A percentile compares a stretch with the other conserved stretches of the same genome.
These are phyloP conservation scores for Masticophis lateralis DNA, from an alignment of 2,797 vertebrate species.

Conservation along the genomic window DNA sequence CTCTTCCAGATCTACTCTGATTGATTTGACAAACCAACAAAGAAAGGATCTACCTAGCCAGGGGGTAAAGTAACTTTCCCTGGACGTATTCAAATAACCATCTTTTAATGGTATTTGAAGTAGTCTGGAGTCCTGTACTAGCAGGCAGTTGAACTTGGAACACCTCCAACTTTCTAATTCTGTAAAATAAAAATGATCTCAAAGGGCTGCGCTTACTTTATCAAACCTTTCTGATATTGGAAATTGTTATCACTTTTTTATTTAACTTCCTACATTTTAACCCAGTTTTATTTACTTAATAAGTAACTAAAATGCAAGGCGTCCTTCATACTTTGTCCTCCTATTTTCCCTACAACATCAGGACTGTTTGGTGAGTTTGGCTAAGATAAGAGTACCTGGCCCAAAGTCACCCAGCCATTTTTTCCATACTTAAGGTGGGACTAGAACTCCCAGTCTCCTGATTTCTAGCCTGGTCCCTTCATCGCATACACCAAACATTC, in stretches of 20 bases:
- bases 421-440: background rate
- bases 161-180: background rate
- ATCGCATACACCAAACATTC: background rate
- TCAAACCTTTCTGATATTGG: too few species aligned
- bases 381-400: background rate
- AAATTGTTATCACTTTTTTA: background rate
- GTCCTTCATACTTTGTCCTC: background rate
- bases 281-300: background rate
- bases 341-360: background rate
- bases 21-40: background rate
- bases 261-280: background rate
- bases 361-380: background rate
- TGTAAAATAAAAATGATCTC: background rate
- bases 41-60: background rate
- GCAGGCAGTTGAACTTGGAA: background rate
- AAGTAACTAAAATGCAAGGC: background rate
- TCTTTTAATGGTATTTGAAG: background rate
- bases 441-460: background rate
- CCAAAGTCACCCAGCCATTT: background rate
- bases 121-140: background rate
- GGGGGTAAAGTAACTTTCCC: background rate
- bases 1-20: background rate
- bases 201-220: background rate
- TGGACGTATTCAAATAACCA: background rate
- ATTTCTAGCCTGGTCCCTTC: background rate